Evolutionary conservation across 2,888 invertebrate species (phyloP), one percentile per base, ranked within the genome.

Genomic region (Leptinotarsa haldemani): DNA sequence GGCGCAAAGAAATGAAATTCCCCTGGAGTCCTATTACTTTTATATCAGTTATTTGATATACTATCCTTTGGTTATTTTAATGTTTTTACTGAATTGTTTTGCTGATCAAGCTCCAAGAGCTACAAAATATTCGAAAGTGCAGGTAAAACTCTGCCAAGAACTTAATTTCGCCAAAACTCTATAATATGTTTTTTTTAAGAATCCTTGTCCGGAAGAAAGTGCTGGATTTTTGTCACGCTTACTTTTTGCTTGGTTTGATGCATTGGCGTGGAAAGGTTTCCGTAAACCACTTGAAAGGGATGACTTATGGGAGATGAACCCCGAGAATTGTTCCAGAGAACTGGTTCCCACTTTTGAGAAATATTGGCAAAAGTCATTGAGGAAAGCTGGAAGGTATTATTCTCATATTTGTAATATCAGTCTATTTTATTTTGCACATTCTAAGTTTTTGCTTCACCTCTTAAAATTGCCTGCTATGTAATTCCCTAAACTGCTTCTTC

Each of bases 271-370:
- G 89, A 92, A 91, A 78, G 98, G 98, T 25, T 98, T 95, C 88
- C 92, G 92, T 73, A 92, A 94, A 80, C 94, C 96, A 16, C 88
- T 99, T 76, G 94, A 93, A 78, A 91, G 92, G 76, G 89, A 90
- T 65, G 97, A 99, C 87, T 88, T 99, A 16, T 99, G 98, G 97
- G 92, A 94, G 63, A 90, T 99, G 86, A 96, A 97, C 83, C 92
- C 93, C 3, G 92, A 93, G 79, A 96, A 97, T 85, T 92, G 92
- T 69, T 94, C 95, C 12, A 90, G 89, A 70, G 93, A 93, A 87
- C 92, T 97, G 5, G 94, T 96, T 79, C 95, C 95, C 3, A 88
- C 89, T 71, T 97, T 97, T 86, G 94, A 96, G 77, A 93, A 93
- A 86, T 90, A 93, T 84, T 97, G 97, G 97, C 90, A 93, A 79